Base-by-base conservation (phyloP, 1,140 invertebrate genomes). In the Drosophila busckii region DNA sequence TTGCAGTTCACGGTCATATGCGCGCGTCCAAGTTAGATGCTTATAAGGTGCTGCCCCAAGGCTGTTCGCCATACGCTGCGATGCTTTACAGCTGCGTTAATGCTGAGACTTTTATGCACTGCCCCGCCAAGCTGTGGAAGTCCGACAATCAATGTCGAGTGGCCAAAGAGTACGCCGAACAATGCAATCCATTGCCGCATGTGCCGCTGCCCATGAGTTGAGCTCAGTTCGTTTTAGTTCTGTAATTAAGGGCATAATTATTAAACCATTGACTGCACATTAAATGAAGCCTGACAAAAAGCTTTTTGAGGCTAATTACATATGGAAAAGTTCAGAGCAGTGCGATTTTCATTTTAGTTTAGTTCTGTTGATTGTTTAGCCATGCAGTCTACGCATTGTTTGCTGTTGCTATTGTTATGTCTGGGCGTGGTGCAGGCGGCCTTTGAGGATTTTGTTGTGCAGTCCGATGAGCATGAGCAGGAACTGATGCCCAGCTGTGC, bases 71-170 rank as follows among this genome's bases (percentile, higher is more conserved):
- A 2, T 84, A 76, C 9, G 84, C 84, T 8, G 80, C 84, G 7
- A 82, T 86, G 49, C 38, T 86, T n/a, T 86, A 84, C 16, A 80
- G 84, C 19, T 86, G 84, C 34, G 84, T 86, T 9, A 86, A 86
- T 54, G 78, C 84, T 8, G 78, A 86, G 40, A 86, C 84, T 9
- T 86, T 86, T 3, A 52, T 86, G 4, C 60, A 86, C n/a, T 86
- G 84, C 31, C 84, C 84, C 2, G 16, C 46, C 4, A 66, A 73
- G 15, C 70, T 85, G 84, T 86, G 84, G 84, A 85, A 69, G 20
- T 38, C 65, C 9, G 66, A 85, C 13, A 26, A 46, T 0, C 48
- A 52, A n/a, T 86, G 84, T 38, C 61, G 65, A 4, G 26, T 73
- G 56, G 84, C 78, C 41, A 86, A 84, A 44, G 41, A 70, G 19